Evolutionary conservation across 2,888 invertebrate species (phyloP).

Genomic region (Cataglyphis cursor): DNA sequence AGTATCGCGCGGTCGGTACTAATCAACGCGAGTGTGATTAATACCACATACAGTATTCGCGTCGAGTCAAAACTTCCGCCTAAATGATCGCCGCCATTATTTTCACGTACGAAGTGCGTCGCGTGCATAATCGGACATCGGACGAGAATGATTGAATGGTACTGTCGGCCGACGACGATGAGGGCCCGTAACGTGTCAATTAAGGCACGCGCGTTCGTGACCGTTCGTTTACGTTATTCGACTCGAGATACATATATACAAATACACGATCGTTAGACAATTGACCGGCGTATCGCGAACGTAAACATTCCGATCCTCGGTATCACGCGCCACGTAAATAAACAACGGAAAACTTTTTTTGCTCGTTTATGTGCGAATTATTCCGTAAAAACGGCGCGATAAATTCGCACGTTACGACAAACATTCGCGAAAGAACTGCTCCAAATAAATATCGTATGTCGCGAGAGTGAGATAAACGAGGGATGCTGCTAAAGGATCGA

Average conservation of each 20-base stretch:
- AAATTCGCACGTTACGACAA: not conserved
- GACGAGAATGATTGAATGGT: not conserved
- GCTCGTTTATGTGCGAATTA: not conserved
- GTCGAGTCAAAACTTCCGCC: conserved; percentile 26
- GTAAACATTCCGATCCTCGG: conserved; percentile 5
- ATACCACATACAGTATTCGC: conserved; percentile 1
- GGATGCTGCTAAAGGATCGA: not conserved
- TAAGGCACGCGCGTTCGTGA: conserved; percentile 13
- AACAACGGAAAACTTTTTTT: not conserved
- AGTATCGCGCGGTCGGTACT: not conserved
- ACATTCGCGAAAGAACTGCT: not conserved
- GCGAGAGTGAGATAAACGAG: not conserved
- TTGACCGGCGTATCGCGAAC: not conserved
- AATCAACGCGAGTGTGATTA: conserved; percentile 23
- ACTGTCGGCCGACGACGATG: conserved; percentile 19
- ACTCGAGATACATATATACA: conserved; percentile 1
- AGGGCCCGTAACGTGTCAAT: conserved; percentile 24
- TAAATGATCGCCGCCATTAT: not conserved
- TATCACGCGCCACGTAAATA: not conserved
- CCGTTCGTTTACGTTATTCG: conserved; percentile 24
- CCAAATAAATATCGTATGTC: not conserved
- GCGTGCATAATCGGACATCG: conserved; percentile 29
- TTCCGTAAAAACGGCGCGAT: not conserved
- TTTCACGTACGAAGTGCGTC: conserved; percentile 8
- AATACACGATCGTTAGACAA: conserved; percentile 28